Conservation (phyloP, 2,888 invertebrate species). For the Panzeria rudis region DNA sequence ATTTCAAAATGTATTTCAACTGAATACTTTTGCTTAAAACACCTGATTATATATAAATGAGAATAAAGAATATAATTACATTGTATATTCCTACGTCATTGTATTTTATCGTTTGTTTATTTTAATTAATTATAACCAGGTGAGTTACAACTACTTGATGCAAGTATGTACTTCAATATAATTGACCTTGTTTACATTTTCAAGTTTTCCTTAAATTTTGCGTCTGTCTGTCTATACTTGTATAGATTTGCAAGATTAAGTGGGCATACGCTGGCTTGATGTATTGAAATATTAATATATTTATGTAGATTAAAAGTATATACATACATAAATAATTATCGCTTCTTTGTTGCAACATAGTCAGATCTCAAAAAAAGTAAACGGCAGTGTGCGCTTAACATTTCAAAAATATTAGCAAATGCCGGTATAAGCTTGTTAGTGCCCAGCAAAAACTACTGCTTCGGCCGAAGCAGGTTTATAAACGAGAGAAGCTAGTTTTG, state of each 20-base stretch:
- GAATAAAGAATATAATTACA: background rate
- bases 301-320: too few species aligned
- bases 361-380: too few species aligned
- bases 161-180: constrained; percentile 22
- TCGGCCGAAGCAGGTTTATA: too few species aligned
- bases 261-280: background rate
- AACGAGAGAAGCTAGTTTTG: too few species aligned
- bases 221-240: background rate
- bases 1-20: background rate
- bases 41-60: constrained; percentile 17
- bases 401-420: too few species aligned
- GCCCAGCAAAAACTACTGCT: too few species aligned
- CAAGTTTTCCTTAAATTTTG: constrained; percentile 45
- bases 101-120: constrained; percentile 30
- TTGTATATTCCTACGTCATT: constrained; percentile 22
- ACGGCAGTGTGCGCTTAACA: too few species aligned
- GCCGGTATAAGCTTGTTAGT: too few species aligned
- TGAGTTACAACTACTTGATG: background rate
- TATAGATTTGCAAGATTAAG: constrained; percentile 22
- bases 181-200: constrained; percentile 54
- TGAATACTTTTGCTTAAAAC: background rate
- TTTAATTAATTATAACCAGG: constrained; percentile 31
- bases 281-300: background rate
- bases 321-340: too few species aligned
- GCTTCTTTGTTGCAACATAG: too few species aligned